A percentile compares a stretch with the other conserved stretches of the same genome.
Conservation (phyloP, 2,113 vertebrate species). For the Dryoscopus gambensis region DNA sequence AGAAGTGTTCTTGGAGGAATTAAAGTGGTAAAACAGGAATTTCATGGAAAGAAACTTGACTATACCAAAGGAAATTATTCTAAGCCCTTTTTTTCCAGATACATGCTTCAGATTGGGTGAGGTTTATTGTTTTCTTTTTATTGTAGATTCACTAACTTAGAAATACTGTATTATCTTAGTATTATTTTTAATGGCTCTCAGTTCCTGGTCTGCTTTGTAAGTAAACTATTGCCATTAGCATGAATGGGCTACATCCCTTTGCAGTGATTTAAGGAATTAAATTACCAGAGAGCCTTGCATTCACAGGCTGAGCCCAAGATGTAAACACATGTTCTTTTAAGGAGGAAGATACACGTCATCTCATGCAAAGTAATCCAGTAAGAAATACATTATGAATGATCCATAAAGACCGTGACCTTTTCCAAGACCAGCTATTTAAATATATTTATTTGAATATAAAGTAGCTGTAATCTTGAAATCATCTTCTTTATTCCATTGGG, state of each 20-base stretch:
- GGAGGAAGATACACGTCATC: not conserved
- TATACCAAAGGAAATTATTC: not conserved
- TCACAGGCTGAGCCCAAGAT: not conserved
- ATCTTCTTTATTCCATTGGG: not conserved
- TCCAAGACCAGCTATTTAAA: not conserved
- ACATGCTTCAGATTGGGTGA: not conserved
- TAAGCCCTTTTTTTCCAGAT: not conserved
- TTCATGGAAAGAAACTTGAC: not conserved
- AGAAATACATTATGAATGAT: not conserved
- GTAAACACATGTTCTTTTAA: not conserved
- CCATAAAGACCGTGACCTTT: constrained; percentile 12
- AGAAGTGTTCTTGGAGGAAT: not conserved
- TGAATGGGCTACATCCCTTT: not conserved
- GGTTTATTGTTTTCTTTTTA: not conserved
- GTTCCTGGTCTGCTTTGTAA: not conserved
- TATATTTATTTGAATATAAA: not conserved
- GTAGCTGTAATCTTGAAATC: not conserved
- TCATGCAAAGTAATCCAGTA: not conserved
- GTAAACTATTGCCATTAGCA: not conserved
- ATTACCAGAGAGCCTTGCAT: not conserved
- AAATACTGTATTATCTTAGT: not conserved
- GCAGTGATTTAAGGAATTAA: not conserved
- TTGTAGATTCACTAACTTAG: not conserved
- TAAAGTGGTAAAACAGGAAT: not conserved
- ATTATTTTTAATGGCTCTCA: not conserved